Percentiles rank a stretch among this genome's conserved stretches.
phyloP scores from a whole-genome alignment of 2,888 invertebrate genomes.

The Uloborus plumipes region DNA sequence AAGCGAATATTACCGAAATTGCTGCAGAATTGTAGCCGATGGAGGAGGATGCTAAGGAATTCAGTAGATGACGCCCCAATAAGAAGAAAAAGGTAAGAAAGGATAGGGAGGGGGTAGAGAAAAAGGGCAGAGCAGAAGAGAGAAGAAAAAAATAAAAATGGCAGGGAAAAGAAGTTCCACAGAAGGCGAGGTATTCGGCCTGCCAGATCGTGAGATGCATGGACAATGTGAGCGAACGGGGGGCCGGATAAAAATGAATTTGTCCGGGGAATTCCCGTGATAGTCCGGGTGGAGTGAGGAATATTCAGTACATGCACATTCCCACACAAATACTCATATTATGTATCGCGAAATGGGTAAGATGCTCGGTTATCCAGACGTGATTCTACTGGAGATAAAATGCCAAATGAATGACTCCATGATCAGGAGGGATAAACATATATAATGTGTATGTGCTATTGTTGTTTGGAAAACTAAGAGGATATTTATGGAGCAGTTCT shows the following conservation, averaged over 20 bases:
- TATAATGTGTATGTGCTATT: too few species aligned
- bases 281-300: too few species aligned
- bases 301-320: too few species aligned
- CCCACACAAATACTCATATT: too few species aligned
- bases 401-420: too few species aligned
- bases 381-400: too few species aligned
- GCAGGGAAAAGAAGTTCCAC: slow-evolving; percentile 26
- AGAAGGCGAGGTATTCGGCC: slow-evolving; percentile 59
- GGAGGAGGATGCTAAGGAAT: slow-evolving; percentile 52
- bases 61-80: slow-evolving; percentile 60
- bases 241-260: slow-evolving; percentile 60
- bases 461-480: too few species aligned
- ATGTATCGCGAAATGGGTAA: too few species aligned
- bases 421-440: too few species aligned
- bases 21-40: slow-evolving; percentile 54
- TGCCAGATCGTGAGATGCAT: slow-evolving; percentile 61
- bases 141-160: slow-evolving; percentile 32
- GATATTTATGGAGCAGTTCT: too few species aligned
- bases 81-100: slow-evolving; percentile 51
- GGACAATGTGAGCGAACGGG: slow-evolving; percentile 54
- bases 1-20: slow-evolving; percentile 60
- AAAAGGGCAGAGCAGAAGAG: slow-evolving; percentile 20
- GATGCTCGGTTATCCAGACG: too few species aligned
- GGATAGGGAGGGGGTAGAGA: slow-evolving; percentile 19
- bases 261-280: slow-evolving; percentile 25